Base-by-base conservation (phyloP, 2,888 invertebrate genomes). In the Agrochola lota region DNA sequence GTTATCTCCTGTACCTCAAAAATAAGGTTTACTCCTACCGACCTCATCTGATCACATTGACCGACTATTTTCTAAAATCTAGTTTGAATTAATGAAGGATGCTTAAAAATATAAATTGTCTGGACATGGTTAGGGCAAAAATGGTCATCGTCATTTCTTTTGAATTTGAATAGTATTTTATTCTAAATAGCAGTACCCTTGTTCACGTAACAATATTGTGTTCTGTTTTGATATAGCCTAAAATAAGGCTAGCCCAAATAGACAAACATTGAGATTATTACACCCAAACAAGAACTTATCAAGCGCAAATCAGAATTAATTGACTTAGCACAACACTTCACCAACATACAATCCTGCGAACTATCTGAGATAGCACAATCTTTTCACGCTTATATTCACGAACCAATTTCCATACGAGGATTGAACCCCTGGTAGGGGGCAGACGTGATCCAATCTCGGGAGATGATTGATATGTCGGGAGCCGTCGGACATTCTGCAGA, bases 361-460 rank as follows among this genome's bases (percentile, higher is more conserved):
- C 59, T 64, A 66, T 75, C 77, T 81, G 43, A 85, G 70, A 85
- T 30, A 68, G 20, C 74, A 70, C 72, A 82, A 80, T 72, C 76
- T 85, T 80, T 86, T 71, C 72, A 74, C 85, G 69, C 74, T 78
- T 74, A 71, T 70, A 73, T 87, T 78, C 85, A 78, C 83, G 69
- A 81, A 78, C 63, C 83, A 83, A 88, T 89, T 81, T 88, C 81
- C 86, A 87, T 87, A 77, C 73, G 83, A 85, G 84, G 64, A 84
- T 84, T 77, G 84, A 75, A 77, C 80, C 81, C 78, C 71, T 85
- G 84, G 86, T 82, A 86, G 83, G 80, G 78, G 79, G 75, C 85
- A 86, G 88, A 93, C 93, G 93, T 93, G 93, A 93, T 93, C 91
- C 94, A 93, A 93, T 94, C 92, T 91, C 91, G 76, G 86, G 79